Base-by-base conservation (phyloP, 2,888 invertebrate genomes). In the Drosophila paracracens region DNA sequence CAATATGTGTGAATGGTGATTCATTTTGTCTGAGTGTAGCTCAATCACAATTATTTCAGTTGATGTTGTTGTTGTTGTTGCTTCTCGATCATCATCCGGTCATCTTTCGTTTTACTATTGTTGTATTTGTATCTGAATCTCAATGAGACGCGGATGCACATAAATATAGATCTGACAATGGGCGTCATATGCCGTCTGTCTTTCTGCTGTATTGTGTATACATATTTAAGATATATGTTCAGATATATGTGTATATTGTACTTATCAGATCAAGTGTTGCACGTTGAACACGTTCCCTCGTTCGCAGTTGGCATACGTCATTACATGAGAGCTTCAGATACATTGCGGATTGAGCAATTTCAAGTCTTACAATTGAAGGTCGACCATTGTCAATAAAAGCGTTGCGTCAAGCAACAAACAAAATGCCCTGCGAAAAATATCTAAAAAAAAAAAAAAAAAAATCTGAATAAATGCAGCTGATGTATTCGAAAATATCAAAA, bases 251-350 rank as follows among this genome's bases (percentile, higher is more conserved):
- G 51, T 48, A 51, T 11, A 40, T n/a, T 25, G 27, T 13, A 51
- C 27, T 56, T 56, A 74, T 68, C 74, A 61, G 74, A 73, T 74
- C 74, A 48, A 48, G 52, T 65, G 48, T 57, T 43, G 74, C 74
- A 21, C 33, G 35, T 56, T 51, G 53, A 74, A 68, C 74, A 74
- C 73, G 74, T 74, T 74, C 31, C 73, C 25, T 16, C 25, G 46
- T 25, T 35, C 7, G 13, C 25, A 29, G 73, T 73, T 73, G 52
- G 51, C 68, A 73, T 64, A 31, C 57, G 57, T 57, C 57, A 57
- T 43, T 16, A 57, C 16, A 31, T 31, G 64, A 69, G 52, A 54
- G 25, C 25, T 53, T 48, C 43, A 31, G 36, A 38, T 38, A 38
- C 18, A 53, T 25, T 18, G 25, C 27, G 18, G 27, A 38, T 54